Percentiles rank a stretch among this genome's conserved stretches.
These are phyloP conservation scores for Gasterosteus aculeatus DNA, from an alignment of 2,113 vertebrate genomes.

Conservation along the genomic window DNA sequence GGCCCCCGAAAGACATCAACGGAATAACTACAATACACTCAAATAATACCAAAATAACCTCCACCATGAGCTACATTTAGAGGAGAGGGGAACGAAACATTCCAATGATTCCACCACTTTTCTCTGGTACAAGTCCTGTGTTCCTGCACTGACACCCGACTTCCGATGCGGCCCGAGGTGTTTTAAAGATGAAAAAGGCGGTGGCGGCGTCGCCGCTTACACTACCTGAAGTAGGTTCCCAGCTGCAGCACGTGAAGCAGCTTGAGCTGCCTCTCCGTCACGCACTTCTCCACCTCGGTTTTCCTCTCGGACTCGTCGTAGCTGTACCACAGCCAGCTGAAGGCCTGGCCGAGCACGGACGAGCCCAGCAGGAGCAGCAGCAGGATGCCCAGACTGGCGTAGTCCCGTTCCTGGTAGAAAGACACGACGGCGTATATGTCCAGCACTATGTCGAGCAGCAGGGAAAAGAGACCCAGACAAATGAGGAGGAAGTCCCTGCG, in stretches of 20 bases:
- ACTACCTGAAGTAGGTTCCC: slow-evolving; percentile 70
- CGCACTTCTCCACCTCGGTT: slow-evolving; percentile 12
- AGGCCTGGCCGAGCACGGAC: slow-evolving; percentile 65
- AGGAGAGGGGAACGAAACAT: no score
- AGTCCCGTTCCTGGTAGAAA: slow-evolving; percentile 62
- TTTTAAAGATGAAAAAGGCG: no score
- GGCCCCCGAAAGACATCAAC: no score
- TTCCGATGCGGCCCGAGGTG: no score
- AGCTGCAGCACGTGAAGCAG: slow-evolving; percentile 67
- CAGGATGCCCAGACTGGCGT: slow-evolving; percentile 52
- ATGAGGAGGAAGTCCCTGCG: slow-evolving; percentile 33
- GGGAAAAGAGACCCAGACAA: slow-evolving; percentile 31
- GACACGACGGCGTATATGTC: slow-evolving; percentile 35
- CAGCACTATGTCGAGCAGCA: slow-evolving; percentile 59
- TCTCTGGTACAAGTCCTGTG: no score
- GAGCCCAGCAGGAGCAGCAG: slow-evolving; percentile 66
- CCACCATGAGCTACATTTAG: no score
- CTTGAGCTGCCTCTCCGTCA: not conserved
- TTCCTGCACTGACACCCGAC: no score
- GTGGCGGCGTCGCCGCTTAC: no score
- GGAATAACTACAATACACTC: no score
- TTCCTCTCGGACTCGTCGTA: not conserved
- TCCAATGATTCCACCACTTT: no score
- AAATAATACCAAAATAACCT: no score
- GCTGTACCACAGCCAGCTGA: slow-evolving; percentile 76